Evolutionary conservation across 2,888 invertebrate genomes (phyloP), one percentile per base, ranked within the genome.

Genomic region (Eilema caniola): DNA sequence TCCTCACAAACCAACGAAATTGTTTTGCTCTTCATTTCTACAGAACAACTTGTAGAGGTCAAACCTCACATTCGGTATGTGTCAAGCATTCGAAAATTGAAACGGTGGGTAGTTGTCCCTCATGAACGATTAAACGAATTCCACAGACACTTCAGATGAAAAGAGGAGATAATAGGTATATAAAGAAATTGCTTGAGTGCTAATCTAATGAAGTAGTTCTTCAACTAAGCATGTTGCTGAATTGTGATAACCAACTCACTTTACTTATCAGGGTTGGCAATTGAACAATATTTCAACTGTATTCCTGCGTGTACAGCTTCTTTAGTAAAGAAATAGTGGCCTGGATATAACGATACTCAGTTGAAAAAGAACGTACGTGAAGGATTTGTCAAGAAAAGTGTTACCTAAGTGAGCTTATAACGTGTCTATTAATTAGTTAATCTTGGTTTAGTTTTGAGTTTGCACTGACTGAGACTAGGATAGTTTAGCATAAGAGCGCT

Each of bases 51-150:
- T 33, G 31, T 23, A 37, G 3, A 41, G 64, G 33, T 37, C 33
- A 33, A 62, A 62, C 47, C 14, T 33, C 25, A 8, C 33, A 24
- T 56, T 65, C 24, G 56, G 63, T 25, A 53, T 56, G 65, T 57
- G 65, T 57, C 57, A 28, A 65, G 33, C 57, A n/a, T 57, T 23
- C n/a, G 31, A 67, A 59, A 72, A 70, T 62, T 66, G 59, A 3
- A 67, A 69, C 67, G 62, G 63, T 11, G n/a, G 41, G 25, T 23
- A 66, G 66, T 53, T 62, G 60, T 63, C 56, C 33, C 23, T 33
- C 59, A 69, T 59, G 53, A 64, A 60, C 59, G n/a, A 60, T 64
- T 60, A 64, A 41, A 69, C 28, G 64, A 47, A 64, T 60, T 64
- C 47, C 31, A 8, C n/a, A 59, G 12, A 69, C 41, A 69, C 47